These are phyloP conservation scores for Mycetomoellerius zeteki DNA, from an alignment of 1,140 invertebrate species.

Conservation along the genomic window DNA sequence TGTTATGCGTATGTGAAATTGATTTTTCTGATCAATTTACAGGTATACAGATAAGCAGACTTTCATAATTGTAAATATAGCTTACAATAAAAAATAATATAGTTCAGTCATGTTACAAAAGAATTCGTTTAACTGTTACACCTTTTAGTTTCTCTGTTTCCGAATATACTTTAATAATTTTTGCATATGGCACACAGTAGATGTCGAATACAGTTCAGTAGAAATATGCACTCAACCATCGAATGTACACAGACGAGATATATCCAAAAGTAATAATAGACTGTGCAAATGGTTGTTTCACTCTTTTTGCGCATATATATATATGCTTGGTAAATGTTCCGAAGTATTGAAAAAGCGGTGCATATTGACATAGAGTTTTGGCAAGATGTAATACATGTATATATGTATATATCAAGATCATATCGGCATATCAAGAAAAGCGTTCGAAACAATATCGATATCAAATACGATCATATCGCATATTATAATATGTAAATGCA, in stretches of 20 bases:
- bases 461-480: slow-evolving; percentile 72
- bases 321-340: slow-evolving; percentile 65
- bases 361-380: slow-evolving; percentile 75
- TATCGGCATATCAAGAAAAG: slow-evolving; percentile 73
- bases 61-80: slow-evolving; percentile 33
- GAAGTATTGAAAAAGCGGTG: slow-evolving; percentile 71
- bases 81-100: slow-evolving; percentile 38
- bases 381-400: slow-evolving; percentile 65
- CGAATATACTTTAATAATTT: slow-evolving; percentile 27
- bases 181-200: slow-evolving; percentile 69
- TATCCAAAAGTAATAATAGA: slow-evolving; percentile 67
- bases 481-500: slow-evolving; percentile 72
- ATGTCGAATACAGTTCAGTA: slow-evolving; percentile 62
- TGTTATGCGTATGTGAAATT: slow-evolving; percentile 23
- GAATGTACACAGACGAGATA: slow-evolving; percentile 30
- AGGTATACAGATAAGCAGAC: slow-evolving; percentile 40
- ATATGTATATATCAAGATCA: slow-evolving; percentile 54
- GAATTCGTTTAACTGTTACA: slow-evolving; percentile 27
- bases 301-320: slow-evolving; percentile 50
- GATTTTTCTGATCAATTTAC: slow-evolving; percentile 26
- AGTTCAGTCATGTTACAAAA: slow-evolving; percentile 27
- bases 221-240: slow-evolving; percentile 60
- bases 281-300: slow-evolving; percentile 66
- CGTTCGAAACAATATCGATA: slow-evolving; percentile 75
- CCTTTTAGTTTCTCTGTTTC: not conserved